Base-by-base conservation (phyloP, 1,140 invertebrate genomes). In the Sitobion miscanthi region DNA sequence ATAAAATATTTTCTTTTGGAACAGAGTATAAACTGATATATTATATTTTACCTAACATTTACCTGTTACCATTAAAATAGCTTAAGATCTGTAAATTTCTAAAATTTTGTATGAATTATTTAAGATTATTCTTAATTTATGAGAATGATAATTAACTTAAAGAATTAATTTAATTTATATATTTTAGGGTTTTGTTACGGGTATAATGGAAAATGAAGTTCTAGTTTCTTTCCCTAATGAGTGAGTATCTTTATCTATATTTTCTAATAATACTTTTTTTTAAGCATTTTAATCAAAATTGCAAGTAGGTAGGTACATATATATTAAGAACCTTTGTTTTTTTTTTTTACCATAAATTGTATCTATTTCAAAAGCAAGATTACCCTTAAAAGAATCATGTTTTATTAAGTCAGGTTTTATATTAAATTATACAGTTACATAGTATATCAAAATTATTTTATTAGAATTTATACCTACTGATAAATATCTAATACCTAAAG, bases 161-260 rank as follows among this genome's bases (percentile, higher is more conserved):
- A 83, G 5, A 54, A 85, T 47, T n/a, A 87, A 49, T 87, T 47
- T 47, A 35, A 49, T 49, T 47, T 88, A 17, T 52, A 38, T 57
- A 62, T 97, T 98, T 95, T 96, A 99, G 98, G 98, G 98, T 95
- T 98, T 97, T 96, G 97, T 99, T 95, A 97, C 98, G 95, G 98
- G 99, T 96, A 97, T 99, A 94, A 97, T 97, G 96, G 98, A 99
- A 94, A 98, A 98, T 95, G 98, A 98, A 96, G 97, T 99, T 94
- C 96, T 97, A 94, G 97, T 99, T 95, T 97, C 97, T 94, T 99
- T 99, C 96, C 98, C 99, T 96, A 98, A 98, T 97, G 98, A 98
- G 98, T 99, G 97, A 98, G 98, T 97, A 94, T 94, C 93, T 69
- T 94, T 42, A 42, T 47, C 0, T 86, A 25, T 23, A 42, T 42